These are phyloP conservation scores for Sebastes kiyomatsui DNA, from an alignment of 2,797 vertebrate genomes.

Conservation along the genomic window DNA sequence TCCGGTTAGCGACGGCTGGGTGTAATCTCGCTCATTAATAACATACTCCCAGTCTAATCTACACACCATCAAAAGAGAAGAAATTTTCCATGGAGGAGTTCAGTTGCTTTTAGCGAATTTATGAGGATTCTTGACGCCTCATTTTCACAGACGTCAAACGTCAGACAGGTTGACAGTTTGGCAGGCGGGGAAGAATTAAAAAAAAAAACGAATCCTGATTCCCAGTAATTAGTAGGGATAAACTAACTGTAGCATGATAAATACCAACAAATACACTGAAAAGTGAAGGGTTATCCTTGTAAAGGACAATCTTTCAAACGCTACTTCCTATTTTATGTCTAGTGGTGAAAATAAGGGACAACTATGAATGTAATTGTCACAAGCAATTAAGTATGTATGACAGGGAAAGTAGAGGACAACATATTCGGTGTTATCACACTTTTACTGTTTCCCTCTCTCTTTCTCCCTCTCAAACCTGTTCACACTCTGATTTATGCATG, in stretches of 20 bases:
- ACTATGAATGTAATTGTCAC: background rate
- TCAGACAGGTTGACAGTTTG: slow-evolving; percentile 57
- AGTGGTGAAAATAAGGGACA: background rate
- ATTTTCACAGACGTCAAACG: slow-evolving; percentile 58
- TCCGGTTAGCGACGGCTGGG: slow-evolving; percentile 71
- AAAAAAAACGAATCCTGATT: slow-evolving; percentile 36
- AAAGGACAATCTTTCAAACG: background rate
- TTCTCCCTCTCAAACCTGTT: background rate
- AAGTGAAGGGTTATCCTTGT: slow-evolving; percentile 9
- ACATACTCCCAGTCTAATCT: slow-evolving; percentile 66
- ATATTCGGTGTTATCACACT: background rate
- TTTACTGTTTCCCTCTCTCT: background rate
- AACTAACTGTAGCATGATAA: slow-evolving; percentile 52
- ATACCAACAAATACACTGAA: slow-evolving; percentile 19
- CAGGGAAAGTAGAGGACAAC: background rate
- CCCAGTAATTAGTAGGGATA: slow-evolving; percentile 53
- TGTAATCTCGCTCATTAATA: slow-evolving; percentile 79
- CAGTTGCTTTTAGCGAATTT: slow-evolving; percentile 43
- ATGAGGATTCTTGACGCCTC: slow-evolving; percentile 55
- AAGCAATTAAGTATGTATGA: background rate
- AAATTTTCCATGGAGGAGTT: slow-evolving; percentile 51
- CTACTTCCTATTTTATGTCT: background rate
- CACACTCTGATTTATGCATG: background rate
- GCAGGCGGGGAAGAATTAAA: slow-evolving; percentile 39
- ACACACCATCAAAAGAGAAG: slow-evolving; percentile 58